Evolutionary conservation across 2,113 vertebrate genomes (phyloP).

Genomic region (Anseranas semipalmata): DNA sequence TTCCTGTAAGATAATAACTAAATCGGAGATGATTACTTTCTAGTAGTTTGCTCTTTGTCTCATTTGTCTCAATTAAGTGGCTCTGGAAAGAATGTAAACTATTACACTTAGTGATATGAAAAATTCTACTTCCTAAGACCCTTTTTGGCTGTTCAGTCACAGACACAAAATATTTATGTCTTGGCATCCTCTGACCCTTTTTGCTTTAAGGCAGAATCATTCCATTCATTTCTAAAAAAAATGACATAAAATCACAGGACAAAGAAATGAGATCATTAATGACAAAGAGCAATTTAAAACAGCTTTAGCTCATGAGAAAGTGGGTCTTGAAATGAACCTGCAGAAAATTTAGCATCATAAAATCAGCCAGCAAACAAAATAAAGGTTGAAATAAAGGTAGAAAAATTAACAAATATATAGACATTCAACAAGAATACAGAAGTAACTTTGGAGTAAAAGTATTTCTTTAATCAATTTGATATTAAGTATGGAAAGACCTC

Average conservation of each 20-base stretch:
- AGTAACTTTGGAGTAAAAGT: background rate
- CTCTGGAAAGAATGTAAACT: background rate
- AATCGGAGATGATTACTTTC: background rate
- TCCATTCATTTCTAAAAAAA: background rate
- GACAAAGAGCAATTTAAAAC: background rate
- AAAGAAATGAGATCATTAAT: background rate
- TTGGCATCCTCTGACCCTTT: background rate
- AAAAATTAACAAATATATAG: background rate
- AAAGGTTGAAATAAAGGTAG: background rate
- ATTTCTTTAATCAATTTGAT: background rate
- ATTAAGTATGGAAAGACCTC: background rate
- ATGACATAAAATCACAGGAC: background rate
- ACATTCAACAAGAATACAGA: background rate
- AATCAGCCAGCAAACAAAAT: background rate
- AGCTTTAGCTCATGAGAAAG: background rate
- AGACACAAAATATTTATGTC: background rate
- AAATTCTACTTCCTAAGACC: background rate
- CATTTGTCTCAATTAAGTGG: background rate
- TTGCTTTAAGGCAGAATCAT: background rate
- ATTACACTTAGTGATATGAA: background rate
- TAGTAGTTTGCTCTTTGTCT: background rate
- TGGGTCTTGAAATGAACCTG: background rate
- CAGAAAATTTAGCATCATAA: background rate
- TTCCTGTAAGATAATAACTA: constrained; percentile 36
- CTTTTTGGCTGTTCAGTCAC: background rate